A percentile compares a stretch with the other conserved stretches of the same genome.
phyloP scores from a whole-genome alignment of 1,140 invertebrate genomes.

The Meloidogyne hapla region DNA sequence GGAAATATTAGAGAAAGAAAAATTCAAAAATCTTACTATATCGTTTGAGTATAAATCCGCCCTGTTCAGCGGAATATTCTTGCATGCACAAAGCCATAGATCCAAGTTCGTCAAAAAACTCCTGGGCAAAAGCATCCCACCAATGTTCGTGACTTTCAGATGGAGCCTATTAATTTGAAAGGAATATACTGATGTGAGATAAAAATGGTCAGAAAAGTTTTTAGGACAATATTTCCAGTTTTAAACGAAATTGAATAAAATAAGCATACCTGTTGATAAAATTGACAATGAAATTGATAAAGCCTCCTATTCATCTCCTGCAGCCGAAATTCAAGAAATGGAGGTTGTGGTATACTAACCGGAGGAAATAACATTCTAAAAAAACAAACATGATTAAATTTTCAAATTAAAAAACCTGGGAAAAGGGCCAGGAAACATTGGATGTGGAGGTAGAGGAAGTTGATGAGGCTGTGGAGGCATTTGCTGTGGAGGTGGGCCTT shows the following conservation, averaged over 20 bases:
- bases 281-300: slow-evolving; percentile 32
- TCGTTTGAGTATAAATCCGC: slow-evolving; percentile 23
- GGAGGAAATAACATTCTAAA: slow-evolving; percentile 19
- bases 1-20: background rate
- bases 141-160: slow-evolving; percentile 33
- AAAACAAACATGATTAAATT: background rate
- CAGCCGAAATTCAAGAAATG: slow-evolving; percentile 40
- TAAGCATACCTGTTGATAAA: slow-evolving; percentile 10
- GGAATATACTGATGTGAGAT: no score
- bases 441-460: slow-evolving; percentile 10
- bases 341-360: slow-evolving; percentile 34
- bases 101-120: slow-evolving; percentile 43
- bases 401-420: background rate
- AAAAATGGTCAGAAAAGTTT: no score
- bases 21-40: slow-evolving; percentile 31
- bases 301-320: slow-evolving; percentile 43
- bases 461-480: slow-evolving; percentile 15
- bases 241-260: no score
- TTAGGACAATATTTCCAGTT: no score
- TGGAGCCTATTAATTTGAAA: background rate
- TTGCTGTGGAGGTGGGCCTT: slow-evolving; percentile 1
- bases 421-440: slow-evolving; percentile 25
- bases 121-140: slow-evolving; percentile 49
- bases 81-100: slow-evolving; percentile 25
- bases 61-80: slow-evolving; percentile 23